Evolutionary conservation across 2,113 vertebrate genomes (phyloP), one percentile per base, ranked within the genome.

Genomic region (Apteryx owenii): DNA sequence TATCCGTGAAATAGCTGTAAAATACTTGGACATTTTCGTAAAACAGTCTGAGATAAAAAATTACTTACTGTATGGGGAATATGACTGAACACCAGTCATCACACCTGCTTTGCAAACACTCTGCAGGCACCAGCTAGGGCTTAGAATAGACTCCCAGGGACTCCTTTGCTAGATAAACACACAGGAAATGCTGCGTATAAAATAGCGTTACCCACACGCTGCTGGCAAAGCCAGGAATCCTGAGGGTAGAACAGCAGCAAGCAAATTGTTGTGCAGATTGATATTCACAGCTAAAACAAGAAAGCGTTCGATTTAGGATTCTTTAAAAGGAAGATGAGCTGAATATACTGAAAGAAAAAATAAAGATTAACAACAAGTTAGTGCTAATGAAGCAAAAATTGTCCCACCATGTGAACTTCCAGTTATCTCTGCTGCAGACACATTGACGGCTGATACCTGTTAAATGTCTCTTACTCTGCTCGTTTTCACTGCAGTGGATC

Each of bases 311-410:
- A 10, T 38, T 17, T 38, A 61, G 42, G 42, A 33, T 58, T 72
- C 60, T 64, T 23, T 28, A 89, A 42, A 36, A 25, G 50, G 33
- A 44, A 69, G 48, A 75, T n/a, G 65, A 73, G 65, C 46, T 75
- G 64, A 89, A 89, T 66, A 61, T 46, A 75, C 40, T 16, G 40
- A 33, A 75, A 75, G 38, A 29, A 60, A 58, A 79, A 64, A 72
- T 42, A 29, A 80, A 62, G 53, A 90, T 54, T 64, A 90, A 91
- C 72, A 62, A 90, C 13, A n/a, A 44, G 78, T 29, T 15, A 60
- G 75, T 91, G 56, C 58, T 79, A n/a, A 79, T 79, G 58, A 48
- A 72, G 46, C n/a, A 85, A 64, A 71, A 79, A 64, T 84, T 71
- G 75, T 61, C 29, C 65, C 56, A 58, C 28, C 17, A 17, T 18